Evolutionary conservation across 1,140 invertebrate genomes (phyloP).

Genomic region (Amyelois transitella): DNA sequence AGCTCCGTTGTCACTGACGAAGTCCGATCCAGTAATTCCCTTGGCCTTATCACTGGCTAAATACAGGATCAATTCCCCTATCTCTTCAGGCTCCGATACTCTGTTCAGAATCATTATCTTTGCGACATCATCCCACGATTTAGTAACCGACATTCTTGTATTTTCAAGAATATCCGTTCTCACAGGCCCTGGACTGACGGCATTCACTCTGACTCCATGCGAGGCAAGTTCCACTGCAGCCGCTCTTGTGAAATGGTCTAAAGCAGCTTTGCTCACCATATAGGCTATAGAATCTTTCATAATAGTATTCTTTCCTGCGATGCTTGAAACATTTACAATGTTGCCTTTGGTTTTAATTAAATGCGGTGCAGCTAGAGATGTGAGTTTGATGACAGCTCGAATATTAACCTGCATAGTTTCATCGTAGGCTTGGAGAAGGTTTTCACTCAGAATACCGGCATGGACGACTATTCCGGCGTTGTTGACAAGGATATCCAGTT

Average conservation of each 20-base stretch:
- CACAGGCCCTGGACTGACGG: conserved; percentile 80
- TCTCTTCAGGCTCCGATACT: conserved; percentile 13
- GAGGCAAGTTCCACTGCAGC: conserved; percentile 77
- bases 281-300: conserved; percentile 65
- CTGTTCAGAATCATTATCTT: conserved; percentile 9
- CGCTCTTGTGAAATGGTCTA: conserved; percentile 84
- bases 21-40: conserved; percentile 20
- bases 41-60: conserved; percentile 24
- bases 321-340: conserved; percentile 77
- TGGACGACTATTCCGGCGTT: conserved; percentile 81
- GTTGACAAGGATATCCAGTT: conserved; percentile 80
- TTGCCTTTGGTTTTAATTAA: conserved; percentile 80
- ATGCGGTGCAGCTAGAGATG: conserved; percentile 81
- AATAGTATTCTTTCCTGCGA: background rate
- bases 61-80: conserved; percentile 22
- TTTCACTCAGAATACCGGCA: conserved; percentile 78
- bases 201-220: conserved; percentile 81
- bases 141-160: background rate
- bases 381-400: conserved; percentile 79
- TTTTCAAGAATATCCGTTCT: conserved; percentile 77
- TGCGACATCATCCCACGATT: background rate
- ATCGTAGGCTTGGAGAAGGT: conserved; percentile 80
- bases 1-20: conserved; percentile 14
- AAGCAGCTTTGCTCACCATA: conserved; percentile 81
- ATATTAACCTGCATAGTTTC: conserved; percentile 81